These are phyloP conservation scores for Scaptomyza polygonia DNA, from an alignment of 2,888 invertebrate species.

Conservation along the genomic window DNA sequence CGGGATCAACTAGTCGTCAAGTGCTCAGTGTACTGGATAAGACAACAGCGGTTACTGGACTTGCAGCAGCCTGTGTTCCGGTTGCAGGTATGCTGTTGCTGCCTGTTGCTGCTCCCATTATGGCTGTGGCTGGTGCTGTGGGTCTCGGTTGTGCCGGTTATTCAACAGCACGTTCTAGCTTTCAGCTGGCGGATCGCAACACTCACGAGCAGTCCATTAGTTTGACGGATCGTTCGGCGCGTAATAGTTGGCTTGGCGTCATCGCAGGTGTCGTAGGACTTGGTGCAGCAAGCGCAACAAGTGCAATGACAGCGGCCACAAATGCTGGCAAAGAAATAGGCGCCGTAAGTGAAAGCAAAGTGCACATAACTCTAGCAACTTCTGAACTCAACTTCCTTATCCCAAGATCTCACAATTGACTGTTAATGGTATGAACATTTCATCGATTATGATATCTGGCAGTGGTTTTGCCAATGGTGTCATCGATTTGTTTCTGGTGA, in stretches of 20 bases:
- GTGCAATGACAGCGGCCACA: conserved; percentile 64
- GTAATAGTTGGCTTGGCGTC: conserved; percentile 76
- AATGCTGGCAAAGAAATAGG: conserved; percentile 73
- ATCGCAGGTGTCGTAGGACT: conserved; percentile 68
- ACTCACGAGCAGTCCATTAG: conserved; percentile 80
- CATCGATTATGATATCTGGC: conserved; percentile 80
- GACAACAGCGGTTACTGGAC: conserved; percentile 62
- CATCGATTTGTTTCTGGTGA: conserved; percentile 79
- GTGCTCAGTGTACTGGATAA: conserved; percentile 57
- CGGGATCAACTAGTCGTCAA: conserved; percentile 32
- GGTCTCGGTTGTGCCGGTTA: conserved; percentile 70
- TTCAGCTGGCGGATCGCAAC: conserved; percentile 68
- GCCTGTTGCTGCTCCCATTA: conserved; percentile 70
- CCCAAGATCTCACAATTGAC: conserved; percentile 64
- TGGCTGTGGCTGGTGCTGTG: conserved; percentile 59
- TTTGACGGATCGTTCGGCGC: conserved; percentile 71
- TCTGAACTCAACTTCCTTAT: neutral
- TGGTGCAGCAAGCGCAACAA: conserved; percentile 77
- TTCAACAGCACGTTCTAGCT: conserved; percentile 68
- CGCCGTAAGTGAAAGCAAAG: conserved; percentile 58
- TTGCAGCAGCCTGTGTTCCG: conserved; percentile 64
- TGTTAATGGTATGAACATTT: conserved; percentile 81
- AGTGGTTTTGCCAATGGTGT: conserved; percentile 76
- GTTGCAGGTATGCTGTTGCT: conserved; percentile 51
- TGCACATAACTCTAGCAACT: neutral